Evolutionary conservation across 2,797 vertebrate genomes (phyloP).

Genomic region (Cynopterus sphinx): DNA sequence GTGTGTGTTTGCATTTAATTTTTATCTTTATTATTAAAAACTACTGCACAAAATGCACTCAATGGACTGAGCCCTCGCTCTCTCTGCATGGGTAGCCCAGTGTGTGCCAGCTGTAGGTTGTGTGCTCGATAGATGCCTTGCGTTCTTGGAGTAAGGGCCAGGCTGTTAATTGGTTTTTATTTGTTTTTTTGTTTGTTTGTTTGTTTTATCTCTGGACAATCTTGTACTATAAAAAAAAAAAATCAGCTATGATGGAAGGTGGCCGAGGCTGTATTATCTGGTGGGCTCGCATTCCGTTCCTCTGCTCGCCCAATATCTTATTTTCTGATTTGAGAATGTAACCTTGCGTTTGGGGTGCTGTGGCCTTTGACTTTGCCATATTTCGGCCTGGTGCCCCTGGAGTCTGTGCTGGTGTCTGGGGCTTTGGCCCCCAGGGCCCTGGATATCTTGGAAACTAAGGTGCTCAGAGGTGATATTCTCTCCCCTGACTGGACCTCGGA

Average conservation of each 20-base stretch:
- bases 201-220: neutral
- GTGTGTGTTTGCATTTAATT: neutral
- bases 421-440: neutral
- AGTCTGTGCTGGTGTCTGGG: neutral
- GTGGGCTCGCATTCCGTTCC: neutral
- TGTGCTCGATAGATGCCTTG: neutral
- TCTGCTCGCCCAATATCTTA: neutral
- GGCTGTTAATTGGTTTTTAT: neutral
- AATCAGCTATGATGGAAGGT: neutral
- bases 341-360: neutral
- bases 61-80: neutral
- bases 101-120: neutral
- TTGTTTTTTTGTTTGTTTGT: neutral
- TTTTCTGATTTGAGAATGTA: neutral
- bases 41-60: accelerated
- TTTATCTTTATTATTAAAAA: neutral
- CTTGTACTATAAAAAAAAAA: neutral
- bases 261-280: neutral
- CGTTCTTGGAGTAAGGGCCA: neutral
- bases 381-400: neutral
- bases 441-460: neutral
- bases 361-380: neutral
- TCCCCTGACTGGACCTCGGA: accelerated
- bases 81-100: neutral
- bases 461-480: neutral